Evolutionary conservation across 2,113 vertebrate species (phyloP).

Genomic region (Platysteira castanea): DNA sequence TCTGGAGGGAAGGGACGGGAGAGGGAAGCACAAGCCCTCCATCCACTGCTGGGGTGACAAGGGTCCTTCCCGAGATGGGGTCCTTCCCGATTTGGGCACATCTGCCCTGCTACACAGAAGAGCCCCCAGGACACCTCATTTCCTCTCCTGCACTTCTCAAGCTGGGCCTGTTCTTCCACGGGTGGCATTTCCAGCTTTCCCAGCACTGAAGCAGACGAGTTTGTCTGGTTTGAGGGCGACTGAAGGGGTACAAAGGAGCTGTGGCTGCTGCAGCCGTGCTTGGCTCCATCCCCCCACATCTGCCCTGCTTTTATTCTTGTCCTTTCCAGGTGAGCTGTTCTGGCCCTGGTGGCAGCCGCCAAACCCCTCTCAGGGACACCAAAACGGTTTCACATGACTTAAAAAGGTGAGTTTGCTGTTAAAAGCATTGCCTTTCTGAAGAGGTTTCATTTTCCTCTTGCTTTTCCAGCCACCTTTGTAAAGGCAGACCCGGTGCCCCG

Average conservation of each 20-base stretch:
- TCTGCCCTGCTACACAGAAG: too few species aligned
- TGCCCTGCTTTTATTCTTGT: not conserved
- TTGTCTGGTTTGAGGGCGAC: rapidly evolving
- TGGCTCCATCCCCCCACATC: not conserved
- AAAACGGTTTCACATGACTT: not conserved
- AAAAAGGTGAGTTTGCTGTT: rapidly evolving
- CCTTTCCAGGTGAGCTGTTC: not conserved
- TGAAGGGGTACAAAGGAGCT: not conserved
- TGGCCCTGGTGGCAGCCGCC: not conserved
- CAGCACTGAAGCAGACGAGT: not conserved
- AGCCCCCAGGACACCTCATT: not conserved
- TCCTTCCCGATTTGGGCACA: not conserved
- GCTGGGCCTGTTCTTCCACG: not conserved
- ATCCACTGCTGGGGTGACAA: rapidly evolving
- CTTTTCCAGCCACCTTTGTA: not conserved
- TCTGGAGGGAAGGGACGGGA: not conserved
- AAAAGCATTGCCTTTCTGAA: not conserved
- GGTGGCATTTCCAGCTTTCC: not conserved
- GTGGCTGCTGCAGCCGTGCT: not conserved
- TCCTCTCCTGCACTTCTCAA: not conserved
- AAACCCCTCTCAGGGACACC: not conserved
- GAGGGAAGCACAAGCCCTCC: not conserved
- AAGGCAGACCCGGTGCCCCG: rapidly evolving
- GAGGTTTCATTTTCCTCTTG: not conserved
- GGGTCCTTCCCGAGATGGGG: rapidly evolving